Evolutionary conservation across 1,140 invertebrate genomes (phyloP).

Genomic region (Drosophila lowei): DNA sequence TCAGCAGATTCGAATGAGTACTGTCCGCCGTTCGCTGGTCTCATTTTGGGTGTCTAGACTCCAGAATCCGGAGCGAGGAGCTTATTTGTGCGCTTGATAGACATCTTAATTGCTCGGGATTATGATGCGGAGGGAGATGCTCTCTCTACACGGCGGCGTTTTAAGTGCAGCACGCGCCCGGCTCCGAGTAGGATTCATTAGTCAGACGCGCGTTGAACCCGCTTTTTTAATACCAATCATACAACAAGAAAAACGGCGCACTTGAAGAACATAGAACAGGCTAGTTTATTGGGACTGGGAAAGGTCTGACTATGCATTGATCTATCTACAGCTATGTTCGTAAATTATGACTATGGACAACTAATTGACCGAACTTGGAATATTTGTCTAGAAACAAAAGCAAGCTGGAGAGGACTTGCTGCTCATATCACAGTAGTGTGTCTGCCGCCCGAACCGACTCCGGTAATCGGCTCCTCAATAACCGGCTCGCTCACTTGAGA

Average conservation of each 20-base stretch:
- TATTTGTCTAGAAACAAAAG: conserved; percentile 49
- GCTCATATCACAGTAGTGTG: conserved; percentile 74
- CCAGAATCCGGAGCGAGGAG: conserved; percentile 20
- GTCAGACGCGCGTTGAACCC: conserved; percentile 15
- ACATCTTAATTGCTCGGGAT: conserved; percentile 71
- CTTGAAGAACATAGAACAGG: not conserved
- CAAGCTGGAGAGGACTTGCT: conserved; percentile 52
- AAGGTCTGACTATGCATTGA: too few species aligned
- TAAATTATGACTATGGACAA: conserved; percentile 10
- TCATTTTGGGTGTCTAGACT: conserved; percentile 58
- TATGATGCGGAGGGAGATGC: conserved; percentile 46
- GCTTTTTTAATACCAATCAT: too few species aligned
- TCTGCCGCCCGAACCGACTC: conserved; percentile 32
- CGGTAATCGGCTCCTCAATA: conserved; percentile 34
- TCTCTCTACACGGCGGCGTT: conserved; percentile 3
- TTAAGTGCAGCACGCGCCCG: conserved; percentile 21
- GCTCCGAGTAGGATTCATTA: conserved; percentile 45
- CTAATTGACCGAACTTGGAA: conserved; percentile 48
- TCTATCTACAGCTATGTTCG: conserved; percentile 12
- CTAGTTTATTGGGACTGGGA: too few species aligned
- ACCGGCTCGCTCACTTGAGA: conserved; percentile 36
- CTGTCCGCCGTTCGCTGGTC: conserved; percentile 29
- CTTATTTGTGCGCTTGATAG: conserved; percentile 57
- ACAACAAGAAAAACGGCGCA: too few species aligned
- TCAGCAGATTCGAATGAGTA: conserved; percentile 21